These are phyloP conservation scores for Ceyx margarethae DNA, from an alignment of 2,113 vertebrate species.

Conservation along the genomic window DNA sequence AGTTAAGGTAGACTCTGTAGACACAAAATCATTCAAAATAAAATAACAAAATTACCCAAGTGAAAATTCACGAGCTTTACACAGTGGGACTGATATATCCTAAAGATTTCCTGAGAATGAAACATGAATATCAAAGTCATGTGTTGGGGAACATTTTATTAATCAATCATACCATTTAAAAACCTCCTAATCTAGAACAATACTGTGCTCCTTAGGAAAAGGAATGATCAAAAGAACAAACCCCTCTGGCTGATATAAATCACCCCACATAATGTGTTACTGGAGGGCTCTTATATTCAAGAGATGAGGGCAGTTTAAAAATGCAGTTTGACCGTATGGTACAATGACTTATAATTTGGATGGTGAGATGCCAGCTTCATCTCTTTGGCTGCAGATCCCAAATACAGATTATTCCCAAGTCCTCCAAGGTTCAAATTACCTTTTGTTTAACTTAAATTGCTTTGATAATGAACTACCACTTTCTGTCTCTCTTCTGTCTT, in stretches of 20 bases:
- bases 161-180: slow-evolving; percentile 52
- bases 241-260: slow-evolving; percentile 58
- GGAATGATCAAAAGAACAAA: slow-evolving; percentile 60
- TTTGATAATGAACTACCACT: background rate
- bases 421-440: background rate
- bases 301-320: background rate
- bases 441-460: background rate
- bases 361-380: background rate
- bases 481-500: background rate
- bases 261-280: slow-evolving; percentile 32
- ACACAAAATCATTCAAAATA: background rate
- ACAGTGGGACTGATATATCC: slow-evolving; percentile 2
- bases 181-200: slow-evolving; percentile 50
- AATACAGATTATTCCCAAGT: background rate
- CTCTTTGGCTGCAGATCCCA: background rate
- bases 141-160: slow-evolving; percentile 50
- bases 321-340: background rate
- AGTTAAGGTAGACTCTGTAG: background rate
- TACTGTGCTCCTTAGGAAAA: slow-evolving; percentile 21
- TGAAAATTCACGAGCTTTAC: slow-evolving; percentile 21
- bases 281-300: background rate
- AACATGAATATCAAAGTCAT: slow-evolving; percentile 60
- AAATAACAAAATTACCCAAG: background rate
- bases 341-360: background rate
- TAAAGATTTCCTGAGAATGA: slow-evolving; percentile 32